Base-by-base conservation (phyloP, 2,113 vertebrate genomes). In the Penelope pileata region DNA sequence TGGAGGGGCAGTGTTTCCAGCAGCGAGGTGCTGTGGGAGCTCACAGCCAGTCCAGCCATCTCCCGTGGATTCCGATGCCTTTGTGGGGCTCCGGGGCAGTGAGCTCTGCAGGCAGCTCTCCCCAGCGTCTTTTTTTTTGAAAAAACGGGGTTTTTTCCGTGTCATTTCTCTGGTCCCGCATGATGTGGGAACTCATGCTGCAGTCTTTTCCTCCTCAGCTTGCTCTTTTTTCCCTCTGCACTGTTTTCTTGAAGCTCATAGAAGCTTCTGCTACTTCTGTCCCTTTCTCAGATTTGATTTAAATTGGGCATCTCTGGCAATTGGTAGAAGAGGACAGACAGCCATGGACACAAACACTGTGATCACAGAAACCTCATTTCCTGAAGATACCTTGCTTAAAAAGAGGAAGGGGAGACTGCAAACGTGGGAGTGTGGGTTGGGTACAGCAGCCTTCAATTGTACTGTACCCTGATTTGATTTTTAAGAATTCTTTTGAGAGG, bases 281-380 rank as follows among this genome's bases (percentile, higher is more conserved):
- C 59, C 83, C 56, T 47, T 58, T 90, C 88, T 90, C 45, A 23
- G 54, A 54, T 74, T 45, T 2, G 1, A 2, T 80, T 91, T 30
- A 17, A 80, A 73, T 90, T 64, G 64, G 88, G 83, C 85, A 88
- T 24, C 38, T 91, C 72, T 68, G 51, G 82, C 77, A 83, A 27
- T 77, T 18, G 29, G 3, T 6, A 7, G 34, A 88, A 54, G 53
- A 66, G 87, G 75, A 56, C 45, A 21, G 56, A 17, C 42, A 94
- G 93, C 93, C 70, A 47, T 82, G 91, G 70, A 82, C 81, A 30
- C 45, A 81, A 64, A 58, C 93, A 94, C 93, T 96, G 96, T 96
- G 96, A 95, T 91, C 76, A 77, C 85, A 42, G 34, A 91, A 77
- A 73, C 90, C 82, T 18, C 23, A 24, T 60, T 68, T 80, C 84